A percentile compares a stretch with the other conserved stretches of the same genome.
phyloP scores from a whole-genome alignment of 2,888 invertebrate species.

The Monochamus alternatus region DNA sequence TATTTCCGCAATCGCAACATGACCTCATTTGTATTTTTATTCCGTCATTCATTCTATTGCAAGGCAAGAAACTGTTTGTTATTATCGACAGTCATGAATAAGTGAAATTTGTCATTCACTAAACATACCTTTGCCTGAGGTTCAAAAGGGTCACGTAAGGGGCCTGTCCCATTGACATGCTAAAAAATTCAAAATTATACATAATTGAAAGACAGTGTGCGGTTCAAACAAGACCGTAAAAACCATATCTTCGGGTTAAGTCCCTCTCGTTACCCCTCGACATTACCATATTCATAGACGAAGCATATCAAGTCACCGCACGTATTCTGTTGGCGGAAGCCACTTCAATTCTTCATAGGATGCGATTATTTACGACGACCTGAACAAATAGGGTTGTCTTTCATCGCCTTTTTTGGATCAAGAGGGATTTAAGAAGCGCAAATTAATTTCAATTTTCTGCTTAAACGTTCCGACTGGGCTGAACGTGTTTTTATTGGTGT shows the following conservation, averaged over 20 bases:
- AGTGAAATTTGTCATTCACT: conserved; percentile 47
- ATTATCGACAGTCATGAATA: conserved; percentile 37
- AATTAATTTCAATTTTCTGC: conserved; percentile 32
- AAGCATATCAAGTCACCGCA: conserved; percentile 61
- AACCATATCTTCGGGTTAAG: conserved; percentile 49
- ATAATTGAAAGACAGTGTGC: conserved; percentile 51
- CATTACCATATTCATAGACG: conserved; percentile 66
- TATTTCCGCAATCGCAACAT: not conserved
- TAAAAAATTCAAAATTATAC: conserved; percentile 55
- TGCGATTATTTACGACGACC: conserved; percentile 61
- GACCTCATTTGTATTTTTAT: conserved; percentile 26
- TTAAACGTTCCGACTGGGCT: conserved; percentile 10
- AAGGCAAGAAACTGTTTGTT: conserved; percentile 24
- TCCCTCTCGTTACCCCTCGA: conserved; percentile 45
- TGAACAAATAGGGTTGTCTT: conserved; percentile 55
- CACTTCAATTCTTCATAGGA: conserved; percentile 62
- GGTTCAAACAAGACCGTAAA: conserved; percentile 51
- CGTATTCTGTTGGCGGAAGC: conserved; percentile 65
- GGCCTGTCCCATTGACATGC: conserved; percentile 51
- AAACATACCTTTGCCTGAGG: conserved; percentile 42
- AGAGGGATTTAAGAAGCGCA: conserved; percentile 23
- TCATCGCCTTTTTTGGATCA: conserved; percentile 43
- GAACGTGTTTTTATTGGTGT: not conserved
- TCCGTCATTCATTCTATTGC: conserved; percentile 7
- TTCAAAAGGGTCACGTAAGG: conserved; percentile 44